Evolutionary conservation across 2,888 invertebrate species (phyloP), one percentile per base, ranked within the genome.

Genomic region (Cheilosia urbana): DNA sequence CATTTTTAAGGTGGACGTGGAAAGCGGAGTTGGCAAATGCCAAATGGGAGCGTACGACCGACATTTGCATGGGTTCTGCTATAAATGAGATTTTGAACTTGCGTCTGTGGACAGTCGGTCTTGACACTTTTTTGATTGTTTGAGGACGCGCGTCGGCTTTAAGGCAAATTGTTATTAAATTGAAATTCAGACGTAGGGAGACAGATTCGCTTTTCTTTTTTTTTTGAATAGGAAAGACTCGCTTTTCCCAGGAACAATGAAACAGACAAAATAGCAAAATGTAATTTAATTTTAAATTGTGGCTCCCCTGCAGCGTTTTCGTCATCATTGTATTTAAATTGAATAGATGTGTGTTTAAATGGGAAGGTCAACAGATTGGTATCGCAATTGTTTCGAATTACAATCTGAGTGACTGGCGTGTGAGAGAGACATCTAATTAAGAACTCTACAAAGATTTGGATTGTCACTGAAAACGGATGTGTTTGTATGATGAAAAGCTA

Each of bases 121-220:
- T 60, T 84, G 84, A 80, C 75, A 80, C 75, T 71, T 71, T 55
- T 83, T 40, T 80, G 78, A 79, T 83, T 80, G 75, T 62, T 80
- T 45, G n/a, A 62, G 30, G 76, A 77, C 37, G 55, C 53, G 69
- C 40, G 62, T 37, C 62, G 37, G 49, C 51, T 68, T 75, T 53
- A 55, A 49, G 80, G 37, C 37, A 68, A 75, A 75, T 75, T 57
- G 57, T 75, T 75, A 82, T 76, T 71, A 69, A 81, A 76, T 76
- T 65, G 37, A 42, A 66, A 49, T 60, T 24, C 51, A 17, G 40
- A 9, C 15, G 42, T 24, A n/a, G 63, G 55, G 30, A 9, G 47
- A 19, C 4, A 6, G 17, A 45, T n/a, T 34, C 17, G 0, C 6
- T 5, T 6, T 27, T 27, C 1, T 27, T 27, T 27, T 24, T 24